Conservation (phyloP, 2,888 invertebrate species). For the Eurytoma adleriae region DNA sequence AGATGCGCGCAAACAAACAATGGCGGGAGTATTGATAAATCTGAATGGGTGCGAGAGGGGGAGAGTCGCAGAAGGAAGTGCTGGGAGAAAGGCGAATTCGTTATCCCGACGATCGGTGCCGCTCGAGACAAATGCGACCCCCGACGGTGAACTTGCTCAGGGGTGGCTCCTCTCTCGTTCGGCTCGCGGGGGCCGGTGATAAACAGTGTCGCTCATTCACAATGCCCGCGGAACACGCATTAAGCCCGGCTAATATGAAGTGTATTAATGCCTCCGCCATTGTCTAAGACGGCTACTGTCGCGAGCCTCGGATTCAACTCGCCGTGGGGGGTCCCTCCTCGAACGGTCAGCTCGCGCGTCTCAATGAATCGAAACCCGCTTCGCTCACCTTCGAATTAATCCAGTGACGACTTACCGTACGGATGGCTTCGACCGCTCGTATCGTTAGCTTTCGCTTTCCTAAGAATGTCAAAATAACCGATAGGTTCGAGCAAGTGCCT, state of each 20-base stretch:
- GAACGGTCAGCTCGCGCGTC: constrained; percentile 57
- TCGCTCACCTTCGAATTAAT: constrained; percentile 20
- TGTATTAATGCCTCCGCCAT: constrained; percentile 76
- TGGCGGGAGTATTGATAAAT: constrained; percentile 63
- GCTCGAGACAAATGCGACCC: constrained; percentile 72
- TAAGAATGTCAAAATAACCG: no score
- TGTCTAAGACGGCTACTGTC: constrained; percentile 76
- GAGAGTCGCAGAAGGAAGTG: constrained; percentile 49
- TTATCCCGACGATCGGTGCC: constrained; percentile 68
- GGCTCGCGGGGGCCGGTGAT: constrained; percentile 74
- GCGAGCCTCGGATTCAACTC: constrained; percentile 69
- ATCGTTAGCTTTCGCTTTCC: no score
- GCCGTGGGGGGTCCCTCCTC: constrained; percentile 72
- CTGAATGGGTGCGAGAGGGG: constrained; percentile 53
- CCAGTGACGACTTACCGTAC: constrained; percentile 22
- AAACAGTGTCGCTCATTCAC: constrained; percentile 77
- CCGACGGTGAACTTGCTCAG: constrained; percentile 61
- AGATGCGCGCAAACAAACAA: constrained; percentile 12
- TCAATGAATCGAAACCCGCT: neutral
- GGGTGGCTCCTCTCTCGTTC: constrained; percentile 27
- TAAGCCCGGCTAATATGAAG: constrained; percentile 76
- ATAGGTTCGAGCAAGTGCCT: constrained; percentile 64
- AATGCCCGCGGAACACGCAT: constrained; percentile 75
- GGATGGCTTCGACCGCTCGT: neutral
- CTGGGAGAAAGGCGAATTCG: constrained; percentile 63